These are phyloP conservation scores for Cyprinus carpio DNA, from an alignment of 2,113 vertebrate genomes.

Conservation along the genomic window DNA sequence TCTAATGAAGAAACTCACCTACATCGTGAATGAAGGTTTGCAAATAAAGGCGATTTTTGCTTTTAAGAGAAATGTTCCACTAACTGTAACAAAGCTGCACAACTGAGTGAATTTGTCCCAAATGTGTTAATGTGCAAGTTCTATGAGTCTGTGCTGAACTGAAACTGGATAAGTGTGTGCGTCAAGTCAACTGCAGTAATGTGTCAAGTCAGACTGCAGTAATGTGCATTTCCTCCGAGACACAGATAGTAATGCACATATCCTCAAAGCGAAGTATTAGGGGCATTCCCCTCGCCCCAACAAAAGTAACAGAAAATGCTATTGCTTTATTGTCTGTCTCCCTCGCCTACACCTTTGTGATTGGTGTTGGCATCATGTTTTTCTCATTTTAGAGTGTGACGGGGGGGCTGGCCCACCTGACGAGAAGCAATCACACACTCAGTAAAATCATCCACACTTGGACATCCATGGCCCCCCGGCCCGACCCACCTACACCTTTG, in stretches of 20 bases:
- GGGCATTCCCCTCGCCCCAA: neutral
- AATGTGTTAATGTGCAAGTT: neutral
- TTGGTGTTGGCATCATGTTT: conserved; percentile 17
- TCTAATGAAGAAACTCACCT: neutral
- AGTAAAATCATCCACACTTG: conserved; percentile 51
- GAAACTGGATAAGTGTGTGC: neutral
- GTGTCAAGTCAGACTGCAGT: neutral
- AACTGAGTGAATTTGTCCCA: neutral
- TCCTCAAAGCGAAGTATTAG: neutral
- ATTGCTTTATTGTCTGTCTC: conserved; percentile 8
- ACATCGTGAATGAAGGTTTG: too few relatives aligned
- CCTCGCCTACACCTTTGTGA: neutral
- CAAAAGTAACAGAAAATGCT: neutral
- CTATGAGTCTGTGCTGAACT: neutral
- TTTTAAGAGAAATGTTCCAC: neutral
- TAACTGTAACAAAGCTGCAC: neutral
- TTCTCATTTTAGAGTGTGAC: conserved; percentile 40
- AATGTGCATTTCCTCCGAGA: conserved; percentile 14
- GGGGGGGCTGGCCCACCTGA: conserved; percentile 38
- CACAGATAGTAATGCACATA: conserved; percentile 8
- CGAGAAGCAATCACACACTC: conserved; percentile 54
- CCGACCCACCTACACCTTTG: neutral
- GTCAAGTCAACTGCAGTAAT: neutral
- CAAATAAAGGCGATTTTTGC: too few relatives aligned
- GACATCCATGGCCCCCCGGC: conserved; percentile 10